Conservation (phyloP, 1,140 invertebrate species). For the Myzus persicae region DNA sequence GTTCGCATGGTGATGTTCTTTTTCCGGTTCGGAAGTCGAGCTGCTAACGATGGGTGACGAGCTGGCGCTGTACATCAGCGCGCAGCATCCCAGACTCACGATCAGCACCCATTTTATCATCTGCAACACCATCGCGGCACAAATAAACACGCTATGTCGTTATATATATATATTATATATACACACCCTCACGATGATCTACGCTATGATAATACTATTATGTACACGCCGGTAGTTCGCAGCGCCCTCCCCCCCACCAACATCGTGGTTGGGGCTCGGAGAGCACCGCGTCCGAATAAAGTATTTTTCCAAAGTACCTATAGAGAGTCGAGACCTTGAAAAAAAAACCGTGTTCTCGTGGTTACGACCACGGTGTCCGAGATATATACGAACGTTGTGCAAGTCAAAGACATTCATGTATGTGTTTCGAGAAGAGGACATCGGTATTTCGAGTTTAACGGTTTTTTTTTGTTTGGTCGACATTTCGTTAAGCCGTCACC, state of each 20-base stretch:
- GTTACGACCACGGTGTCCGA: neutral
- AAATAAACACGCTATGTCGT: neutral
- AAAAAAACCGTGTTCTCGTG: neutral
- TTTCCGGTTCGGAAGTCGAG: conserved; percentile 29
- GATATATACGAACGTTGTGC: neutral
- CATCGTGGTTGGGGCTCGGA: neutral
- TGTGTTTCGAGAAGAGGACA: neutral
- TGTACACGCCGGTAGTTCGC: neutral
- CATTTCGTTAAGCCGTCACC: neutral
- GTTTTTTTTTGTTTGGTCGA: neutral
- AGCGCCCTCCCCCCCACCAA: neutral
- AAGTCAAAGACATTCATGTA: neutral
- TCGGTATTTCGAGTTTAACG: neutral
- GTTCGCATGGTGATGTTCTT: neutral
- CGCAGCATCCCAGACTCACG: conserved; percentile 54
- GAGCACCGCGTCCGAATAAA: neutral
- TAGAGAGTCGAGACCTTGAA: neutral
- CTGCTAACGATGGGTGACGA: conserved; percentile 44
- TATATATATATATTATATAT: neutral
- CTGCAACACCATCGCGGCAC: conserved; percentile 34
- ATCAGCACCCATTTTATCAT: conserved; percentile 59
- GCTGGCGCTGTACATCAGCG: conserved; percentile 50
- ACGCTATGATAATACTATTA: neutral
- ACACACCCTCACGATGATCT: neutral
- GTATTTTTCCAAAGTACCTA: neutral